phyloP scores from a whole-genome alignment of 2,113 vertebrate species.

The Oryzias celebensis region DNA sequence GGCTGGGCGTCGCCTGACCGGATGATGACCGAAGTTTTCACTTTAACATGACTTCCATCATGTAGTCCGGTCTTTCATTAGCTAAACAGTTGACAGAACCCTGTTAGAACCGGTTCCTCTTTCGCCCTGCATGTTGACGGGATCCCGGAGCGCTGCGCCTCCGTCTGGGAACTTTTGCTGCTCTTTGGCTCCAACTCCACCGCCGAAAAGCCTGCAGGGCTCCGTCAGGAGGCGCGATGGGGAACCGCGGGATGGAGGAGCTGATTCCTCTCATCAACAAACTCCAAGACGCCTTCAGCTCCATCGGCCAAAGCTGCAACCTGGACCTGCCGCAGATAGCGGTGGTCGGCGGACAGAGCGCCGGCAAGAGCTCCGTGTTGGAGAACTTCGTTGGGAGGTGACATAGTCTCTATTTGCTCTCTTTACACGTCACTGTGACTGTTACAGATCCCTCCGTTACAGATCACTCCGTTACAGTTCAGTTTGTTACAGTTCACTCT shows the following conservation, averaged over 20 bases:
- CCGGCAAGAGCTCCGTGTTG: constrained; percentile 94
- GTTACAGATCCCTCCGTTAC: too few species aligned
- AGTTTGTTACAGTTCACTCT: too few species aligned
- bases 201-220: constrained; percentile 20
- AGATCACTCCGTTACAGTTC: too few species aligned
- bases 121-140: neutral
- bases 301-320: constrained; percentile 94
- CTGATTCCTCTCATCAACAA: constrained; percentile 96
- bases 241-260: constrained; percentile 97
- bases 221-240: constrained; percentile 78
- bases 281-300: constrained; percentile 96
- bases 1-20: constrained; percentile 79
- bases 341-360: constrained; percentile 95
- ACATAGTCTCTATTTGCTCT: neutral
- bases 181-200: constrained; percentile 11
- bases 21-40: constrained; percentile 77
- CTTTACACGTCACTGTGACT: neutral
- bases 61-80: neutral
- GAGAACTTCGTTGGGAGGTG: constrained; percentile 96
- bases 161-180: constrained; percentile 45
- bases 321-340: constrained; percentile 96
- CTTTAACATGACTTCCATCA: constrained; percentile 43
- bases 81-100: neutral
- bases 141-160: neutral
- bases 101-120: neutral